Conservation (phyloP, 1,140 invertebrate species). For the Aphidius ervi region DNA sequence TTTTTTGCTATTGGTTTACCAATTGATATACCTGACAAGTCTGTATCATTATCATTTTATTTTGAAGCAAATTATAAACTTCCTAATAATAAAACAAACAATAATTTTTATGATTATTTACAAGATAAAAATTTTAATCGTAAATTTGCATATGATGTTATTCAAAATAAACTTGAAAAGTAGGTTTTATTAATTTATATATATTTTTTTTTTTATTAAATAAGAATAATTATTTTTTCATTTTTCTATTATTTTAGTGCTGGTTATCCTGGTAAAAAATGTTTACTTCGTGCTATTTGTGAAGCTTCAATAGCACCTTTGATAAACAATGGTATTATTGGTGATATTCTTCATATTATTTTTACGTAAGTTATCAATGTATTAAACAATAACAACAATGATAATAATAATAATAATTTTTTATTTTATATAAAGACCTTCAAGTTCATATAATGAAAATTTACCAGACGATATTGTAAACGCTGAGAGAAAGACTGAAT, state of each 20-base stretch:
- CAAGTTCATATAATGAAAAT: conserved; percentile 42
- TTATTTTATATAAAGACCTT: conserved; percentile 40
- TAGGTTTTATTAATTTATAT: conserved; percentile 15
- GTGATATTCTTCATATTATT: conserved; percentile 48
- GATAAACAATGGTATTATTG: conserved; percentile 43
- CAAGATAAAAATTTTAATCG: conserved; percentile 37
- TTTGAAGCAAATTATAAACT: conserved; percentile 50
- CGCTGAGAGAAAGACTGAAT: conserved; percentile 47
- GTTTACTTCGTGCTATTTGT: conserved; percentile 48
- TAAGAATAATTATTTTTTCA: not conserved
- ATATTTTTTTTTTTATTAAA: conserved; percentile 6
- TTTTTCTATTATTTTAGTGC: conserved; percentile 34
- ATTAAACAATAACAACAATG: conserved; percentile 3
- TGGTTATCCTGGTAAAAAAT: conserved; percentile 42
- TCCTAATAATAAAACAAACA: conserved; percentile 33
- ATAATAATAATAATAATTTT: not conserved
- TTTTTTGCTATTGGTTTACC: conserved; percentile 49
- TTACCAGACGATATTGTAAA: conserved; percentile 39
- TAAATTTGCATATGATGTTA: conserved; percentile 37
- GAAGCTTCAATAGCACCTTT: conserved; percentile 43
- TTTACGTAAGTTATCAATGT: conserved; percentile 44
- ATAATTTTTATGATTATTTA: conserved; percentile 28
- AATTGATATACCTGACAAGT: conserved; percentile 43
- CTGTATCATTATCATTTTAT: conserved; percentile 45
- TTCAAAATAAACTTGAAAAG: conserved; percentile 44